Evolutionary conservation across 2,797 vertebrate species (phyloP).

Genomic region (Ceyx erithaca): DNA sequence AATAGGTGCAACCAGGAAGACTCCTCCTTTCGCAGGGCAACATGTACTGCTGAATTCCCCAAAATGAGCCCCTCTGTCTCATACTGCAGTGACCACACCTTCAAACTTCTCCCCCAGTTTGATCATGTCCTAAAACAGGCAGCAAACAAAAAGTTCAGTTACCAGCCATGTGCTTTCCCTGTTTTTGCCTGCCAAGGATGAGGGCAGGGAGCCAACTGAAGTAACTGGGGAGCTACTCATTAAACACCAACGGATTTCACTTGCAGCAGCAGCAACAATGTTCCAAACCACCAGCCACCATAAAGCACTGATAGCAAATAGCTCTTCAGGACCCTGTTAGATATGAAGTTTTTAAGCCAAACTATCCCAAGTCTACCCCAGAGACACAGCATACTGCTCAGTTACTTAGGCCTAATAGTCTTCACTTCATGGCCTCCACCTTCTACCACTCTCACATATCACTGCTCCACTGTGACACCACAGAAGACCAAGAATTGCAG

Average conservation of each 20-base stretch:
- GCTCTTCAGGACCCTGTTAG: background rate
- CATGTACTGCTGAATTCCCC: rapidly evolving
- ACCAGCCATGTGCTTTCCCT: background rate
- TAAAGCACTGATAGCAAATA: rapidly evolving
- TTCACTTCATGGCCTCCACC: background rate
- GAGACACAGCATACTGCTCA: background rate
- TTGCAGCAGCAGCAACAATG: background rate
- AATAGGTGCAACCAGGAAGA: background rate
- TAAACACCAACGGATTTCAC: background rate
- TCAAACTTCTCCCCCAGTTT: background rate
- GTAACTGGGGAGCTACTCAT: background rate
- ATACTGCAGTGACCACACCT: background rate
- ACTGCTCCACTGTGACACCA: background rate
- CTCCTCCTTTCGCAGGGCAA: background rate
- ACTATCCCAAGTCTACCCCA: background rate
- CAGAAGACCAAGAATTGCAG: background rate
- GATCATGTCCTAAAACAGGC: background rate
- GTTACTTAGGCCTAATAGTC: background rate
- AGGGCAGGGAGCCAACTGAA: background rate
- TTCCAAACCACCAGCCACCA: background rate
- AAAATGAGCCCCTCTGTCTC: background rate
- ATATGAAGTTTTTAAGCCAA: background rate
- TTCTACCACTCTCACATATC: background rate
- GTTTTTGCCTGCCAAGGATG: background rate
- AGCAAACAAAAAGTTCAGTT: background rate